A percentile compares a stretch with the other conserved stretches of the same genome.
These are phyloP conservation scores for Erebia aethiops DNA, from an alignment of 2,888 invertebrate genomes.

Conservation along the genomic window DNA sequence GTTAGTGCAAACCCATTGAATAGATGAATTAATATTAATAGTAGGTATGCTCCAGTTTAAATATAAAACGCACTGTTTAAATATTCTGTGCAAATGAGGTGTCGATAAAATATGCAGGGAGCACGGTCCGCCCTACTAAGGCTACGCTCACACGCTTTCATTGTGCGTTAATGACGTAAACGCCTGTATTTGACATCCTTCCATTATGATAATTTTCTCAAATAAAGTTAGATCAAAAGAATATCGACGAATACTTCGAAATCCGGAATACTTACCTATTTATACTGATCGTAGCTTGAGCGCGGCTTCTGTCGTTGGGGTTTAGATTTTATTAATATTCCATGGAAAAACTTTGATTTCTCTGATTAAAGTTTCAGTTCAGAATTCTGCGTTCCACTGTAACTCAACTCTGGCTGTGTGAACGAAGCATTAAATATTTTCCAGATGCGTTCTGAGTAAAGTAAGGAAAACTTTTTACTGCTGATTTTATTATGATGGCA, in stretches of 20 bases:
- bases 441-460: not conserved
- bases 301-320: too few relatives aligned
- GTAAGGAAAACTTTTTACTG: not conserved
- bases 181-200: not conserved
- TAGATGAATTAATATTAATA: conserved; percentile 25
- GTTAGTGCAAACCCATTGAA: not conserved
- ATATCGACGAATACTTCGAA: too few relatives aligned
- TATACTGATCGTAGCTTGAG: too few relatives aligned
- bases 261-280: too few relatives aligned
- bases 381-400: not conserved
- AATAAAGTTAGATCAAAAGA: too few relatives aligned
- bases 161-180: conserved; percentile 1
- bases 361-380: not conserved
- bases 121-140: conserved; percentile 30
- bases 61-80: conserved; percentile 56
- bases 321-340: too few relatives aligned
- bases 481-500: conserved; percentile 1
- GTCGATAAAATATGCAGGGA: conserved; percentile 65
- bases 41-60: conserved; percentile 41
- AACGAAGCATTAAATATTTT: not conserved
- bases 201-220: not conserved
- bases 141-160: conserved; percentile 11
- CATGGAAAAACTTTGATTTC: too few relatives aligned
- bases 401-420: not conserved
- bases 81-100: conserved; percentile 67